Evolutionary conservation across 2,888 invertebrate genomes (phyloP), one percentile per base, ranked within the genome.

Genomic region (Argynnis bischoffii): DNA sequence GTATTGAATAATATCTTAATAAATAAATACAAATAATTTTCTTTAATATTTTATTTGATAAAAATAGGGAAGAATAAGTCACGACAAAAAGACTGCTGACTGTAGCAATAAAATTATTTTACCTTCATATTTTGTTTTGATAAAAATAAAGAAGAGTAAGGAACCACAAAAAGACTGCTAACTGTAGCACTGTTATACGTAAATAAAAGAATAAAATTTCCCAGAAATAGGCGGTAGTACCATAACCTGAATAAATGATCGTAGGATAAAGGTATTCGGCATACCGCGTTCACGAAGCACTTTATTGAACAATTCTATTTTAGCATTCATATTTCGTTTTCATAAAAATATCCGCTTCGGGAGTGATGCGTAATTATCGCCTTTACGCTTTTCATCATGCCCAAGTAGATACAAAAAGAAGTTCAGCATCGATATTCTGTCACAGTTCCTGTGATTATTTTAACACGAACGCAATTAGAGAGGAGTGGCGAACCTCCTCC

Each of bases 391-490:
- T 55, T 31, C 11, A 11, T 26, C 47, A 48, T 48, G 3, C 35
- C 35, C 35, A 41, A 61, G 18, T 53, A 41, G 35, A 54, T 61
- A 61, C 47, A 54, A 64, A 55, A 35, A 50, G 16, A 48, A 55
- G 54, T 35, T 75, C 77, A 79, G 77, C 71, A 71, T 77, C 77
- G 79, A 82, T 83, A 79, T 79, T 80, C 78, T 80, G 83, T 85
- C 80, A 83, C 81, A 84, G 85, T 83, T 81, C 77, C 82, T 81
- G 85, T 89, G 88, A 91, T 90, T 89, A 92, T 89, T 90, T 88
- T 85, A 88, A 89, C 88, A 84, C 84, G 85, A 87, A 88, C 86
- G 88, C 90, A 91, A 92, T 91, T 90, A 91, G 88, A 87, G 87
- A 89, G 88, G 88, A 90, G 89, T 89, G 87, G 85, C 82, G 82